Conservation (phyloP, 2,797 vertebrate genomes). For the Malacoraja senta region DNA sequence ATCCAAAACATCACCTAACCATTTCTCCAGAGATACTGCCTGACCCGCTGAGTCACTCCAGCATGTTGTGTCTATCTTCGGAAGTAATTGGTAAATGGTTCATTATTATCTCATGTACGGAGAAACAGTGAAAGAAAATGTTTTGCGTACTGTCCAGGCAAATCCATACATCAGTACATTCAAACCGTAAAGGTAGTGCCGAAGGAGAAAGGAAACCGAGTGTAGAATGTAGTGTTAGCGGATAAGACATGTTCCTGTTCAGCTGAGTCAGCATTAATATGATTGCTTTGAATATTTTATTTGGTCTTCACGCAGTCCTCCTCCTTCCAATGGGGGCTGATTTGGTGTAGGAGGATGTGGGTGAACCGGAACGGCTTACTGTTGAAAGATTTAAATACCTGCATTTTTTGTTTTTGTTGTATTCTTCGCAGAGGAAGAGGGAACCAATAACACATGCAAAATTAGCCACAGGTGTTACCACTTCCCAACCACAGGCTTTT, state of each 20-base stretch:
- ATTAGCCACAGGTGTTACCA: slow-evolving; percentile 1
- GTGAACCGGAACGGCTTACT: neutral
- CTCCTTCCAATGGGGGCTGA: neutral
- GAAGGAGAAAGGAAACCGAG: too few species aligned
- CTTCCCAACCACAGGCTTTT: neutral
- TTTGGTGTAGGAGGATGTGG: neutral
- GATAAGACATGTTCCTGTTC: neutral
- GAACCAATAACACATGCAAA: neutral
- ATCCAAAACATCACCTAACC: too few species aligned
- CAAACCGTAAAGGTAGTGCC: too few species aligned
- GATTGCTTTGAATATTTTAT: neutral
- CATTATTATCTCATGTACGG: too few species aligned
- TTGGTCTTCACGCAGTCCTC: neutral
- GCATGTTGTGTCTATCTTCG: too few species aligned
- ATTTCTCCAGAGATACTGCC: too few species aligned
- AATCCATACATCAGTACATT: too few species aligned
- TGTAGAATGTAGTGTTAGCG: neutral
- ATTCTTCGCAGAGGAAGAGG: neutral
- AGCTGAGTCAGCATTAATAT: neutral
- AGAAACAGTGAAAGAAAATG: too few species aligned
- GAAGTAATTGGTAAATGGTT: too few species aligned
- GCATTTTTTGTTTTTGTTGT: too few species aligned
- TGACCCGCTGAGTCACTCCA: too few species aligned
- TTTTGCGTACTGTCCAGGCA: too few species aligned
- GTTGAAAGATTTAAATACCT: neutral